Evolutionary conservation across 2,888 invertebrate genomes (phyloP).

Genomic region (Leptinotarsa rubiginosa): DNA sequence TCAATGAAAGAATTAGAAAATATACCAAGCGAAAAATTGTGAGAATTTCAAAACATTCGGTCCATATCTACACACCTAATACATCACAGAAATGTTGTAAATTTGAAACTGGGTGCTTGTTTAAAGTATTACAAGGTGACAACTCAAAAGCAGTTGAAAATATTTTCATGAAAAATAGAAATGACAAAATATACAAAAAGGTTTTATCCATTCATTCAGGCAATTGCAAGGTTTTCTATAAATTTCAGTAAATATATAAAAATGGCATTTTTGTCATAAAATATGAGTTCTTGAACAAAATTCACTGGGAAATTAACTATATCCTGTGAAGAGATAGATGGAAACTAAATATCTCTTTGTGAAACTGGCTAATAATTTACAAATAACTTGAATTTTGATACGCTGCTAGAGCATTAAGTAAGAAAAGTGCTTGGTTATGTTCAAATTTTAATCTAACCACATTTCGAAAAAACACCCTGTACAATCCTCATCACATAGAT

Average conservation of each 20-base stretch:
- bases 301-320: too few relatives aligned
- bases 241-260: not conserved
- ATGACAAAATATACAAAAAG: not conserved
- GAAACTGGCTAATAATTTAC: not conserved
- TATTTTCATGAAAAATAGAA: not conserved
- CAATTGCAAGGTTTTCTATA: not conserved
- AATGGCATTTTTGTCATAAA: too few relatives aligned
- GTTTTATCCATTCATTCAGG: not conserved
- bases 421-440: conserved; percentile 6
- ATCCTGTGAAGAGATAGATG: too few relatives aligned
- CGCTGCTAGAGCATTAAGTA: not conserved
- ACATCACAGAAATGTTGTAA: conserved; percentile 63
- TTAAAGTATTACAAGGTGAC: not conserved
- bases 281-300: too few relatives aligned
- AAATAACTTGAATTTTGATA: not conserved
- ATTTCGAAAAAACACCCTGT: conserved; percentile 41
- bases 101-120: conserved; percentile 15
- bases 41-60: conserved; percentile 38
- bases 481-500: conserved; percentile 43
- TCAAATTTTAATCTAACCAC: conserved; percentile 35
- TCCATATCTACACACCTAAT: conserved; percentile 60
- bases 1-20: conserved; percentile 26
- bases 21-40: conserved; percentile 27
- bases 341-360: not conserved
- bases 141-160: not conserved